Evolutionary conservation across 1,140 invertebrate species (phyloP), one percentile per base, ranked within the genome.

Genomic region (Lasioglossum baleicum): DNA sequence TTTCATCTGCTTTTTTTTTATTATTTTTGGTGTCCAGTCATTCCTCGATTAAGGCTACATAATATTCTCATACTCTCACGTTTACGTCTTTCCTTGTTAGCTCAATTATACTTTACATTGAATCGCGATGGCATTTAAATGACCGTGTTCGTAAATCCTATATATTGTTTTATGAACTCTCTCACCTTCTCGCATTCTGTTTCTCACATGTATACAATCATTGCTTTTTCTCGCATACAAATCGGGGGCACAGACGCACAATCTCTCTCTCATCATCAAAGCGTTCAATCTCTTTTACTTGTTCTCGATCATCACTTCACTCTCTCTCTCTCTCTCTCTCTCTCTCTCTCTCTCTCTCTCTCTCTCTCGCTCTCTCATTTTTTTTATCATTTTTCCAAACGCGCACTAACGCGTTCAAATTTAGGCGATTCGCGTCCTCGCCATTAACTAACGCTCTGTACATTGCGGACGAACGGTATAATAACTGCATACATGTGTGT

Each of bases 381-480:
- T 51, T 53, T 53, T 53, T 73, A 44, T 58, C 7, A n/a, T 58
- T 58, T 42, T 60, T 51, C 22, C 61, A n/a, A 56, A 67, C 51
- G 44, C 26, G 51, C 78, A 20, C 53, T 68, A 17, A 15, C 53
- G 78, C 65, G 61, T 72, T 82, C 53, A 68, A 75, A 72, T 69
- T 8, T n/a, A 48, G 63, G 79, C 73, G 67, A 71, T 84, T 82
- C 60, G 64, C n/a, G 17, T 64, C 56, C 51, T 75, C 80, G 72
- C 63, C 80, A 6, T 75, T 68, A 70, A 86, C 51, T 75, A 85
- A 85, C 72, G 84, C 60, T 83, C 65, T 76, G 83, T 85, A 81
- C 70, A 83, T 81, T 86, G 73, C 78, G 79, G 76, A 82, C 81
- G 74, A 81, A 82, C 80, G 81, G 68, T 80, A 83, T 75, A 82